These are phyloP conservation scores for Blomia tropicalis DNA, from an alignment of 2,888 invertebrate species.

Conservation along the genomic window DNA sequence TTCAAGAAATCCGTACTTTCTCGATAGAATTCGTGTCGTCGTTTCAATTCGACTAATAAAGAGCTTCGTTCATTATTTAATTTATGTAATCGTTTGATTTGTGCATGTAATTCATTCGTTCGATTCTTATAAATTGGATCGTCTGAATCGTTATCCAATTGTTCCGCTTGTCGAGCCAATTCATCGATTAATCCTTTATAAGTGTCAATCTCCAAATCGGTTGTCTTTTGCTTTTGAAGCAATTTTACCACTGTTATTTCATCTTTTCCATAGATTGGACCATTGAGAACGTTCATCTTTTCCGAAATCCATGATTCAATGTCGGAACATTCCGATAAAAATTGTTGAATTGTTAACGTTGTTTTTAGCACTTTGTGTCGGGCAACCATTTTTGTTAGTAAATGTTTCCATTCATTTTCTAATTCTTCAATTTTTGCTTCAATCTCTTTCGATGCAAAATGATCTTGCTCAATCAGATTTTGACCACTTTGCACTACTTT, in stretches of 20 bases:
- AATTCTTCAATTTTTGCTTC: constrained; percentile 55
- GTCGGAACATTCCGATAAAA: constrained; percentile 73
- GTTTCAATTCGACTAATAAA: constrained; percentile 74
- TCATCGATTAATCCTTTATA: constrained; percentile 78
- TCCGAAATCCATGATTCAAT: constrained; percentile 85
- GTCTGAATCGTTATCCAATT: constrained; percentile 24
- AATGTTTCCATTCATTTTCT: constrained; percentile 54
- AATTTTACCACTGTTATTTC: constrained; percentile 77
- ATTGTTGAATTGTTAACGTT: constrained; percentile 68
- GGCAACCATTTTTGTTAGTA: constrained; percentile 52
- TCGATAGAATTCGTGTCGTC: constrained; percentile 72
- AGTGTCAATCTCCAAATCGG: constrained; percentile 74
- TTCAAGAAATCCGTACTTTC: constrained; percentile 76
- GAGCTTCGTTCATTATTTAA: constrained; percentile 61
- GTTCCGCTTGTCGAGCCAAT: constrained; percentile 64
- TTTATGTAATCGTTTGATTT: constrained; percentile 61
- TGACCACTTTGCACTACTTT: constrained; percentile 65
- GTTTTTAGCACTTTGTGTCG: constrained; percentile 62
- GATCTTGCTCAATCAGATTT: constrained; percentile 52
- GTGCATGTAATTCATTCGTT: constrained; percentile 48
- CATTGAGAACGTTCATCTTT: constrained; percentile 59
- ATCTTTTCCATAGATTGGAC: constrained; percentile 74
- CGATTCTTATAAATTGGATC: constrained; percentile 26
- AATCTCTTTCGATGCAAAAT: constrained; percentile 55
- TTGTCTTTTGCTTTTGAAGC: constrained; percentile 81